Evolutionary conservation across 2,113 vertebrate species (phyloP).

Genomic region (Pantherophis guttatus): DNA sequence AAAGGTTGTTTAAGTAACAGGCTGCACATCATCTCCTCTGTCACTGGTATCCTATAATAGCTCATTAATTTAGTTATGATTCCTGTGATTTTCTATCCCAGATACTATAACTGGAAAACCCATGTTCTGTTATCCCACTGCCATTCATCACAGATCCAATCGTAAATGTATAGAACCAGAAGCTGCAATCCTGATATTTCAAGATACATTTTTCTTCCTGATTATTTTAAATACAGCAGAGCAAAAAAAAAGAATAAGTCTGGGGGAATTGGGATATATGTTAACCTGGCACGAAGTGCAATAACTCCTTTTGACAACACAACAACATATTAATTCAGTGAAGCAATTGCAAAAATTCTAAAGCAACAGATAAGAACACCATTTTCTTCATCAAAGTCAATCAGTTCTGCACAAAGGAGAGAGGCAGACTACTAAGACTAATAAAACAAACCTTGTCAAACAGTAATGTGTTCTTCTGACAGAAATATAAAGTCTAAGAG

Average conservation of each 20-base stretch:
- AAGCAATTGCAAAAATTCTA: not conserved
- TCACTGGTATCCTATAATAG: not conserved
- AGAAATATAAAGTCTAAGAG: not conserved
- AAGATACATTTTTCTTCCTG: not conserved
- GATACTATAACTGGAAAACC: not conserved
- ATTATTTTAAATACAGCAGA: not conserved
- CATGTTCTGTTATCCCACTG: not conserved
- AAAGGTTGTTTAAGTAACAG: not conserved
- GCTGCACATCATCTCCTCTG: not conserved
- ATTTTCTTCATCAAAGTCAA: not conserved
- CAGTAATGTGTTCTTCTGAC: not conserved
- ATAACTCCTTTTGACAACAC: not conserved
- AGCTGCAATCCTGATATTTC: not conserved
- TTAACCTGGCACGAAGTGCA: not conserved
- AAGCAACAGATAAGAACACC: conserved; percentile 1
- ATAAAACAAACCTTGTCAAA: not conserved
- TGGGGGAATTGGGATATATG: not conserved
- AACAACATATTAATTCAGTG: rapidly evolving
- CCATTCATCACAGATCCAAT: not conserved
- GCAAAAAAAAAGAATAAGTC: not conserved
- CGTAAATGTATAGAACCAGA: not conserved
- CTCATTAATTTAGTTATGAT: not conserved
- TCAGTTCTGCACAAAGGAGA: not conserved
- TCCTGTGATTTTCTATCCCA: not conserved
- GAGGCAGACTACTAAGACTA: not conserved